Conservation (phyloP, 2,888 invertebrate genomes). For the Mythimna lalbum region DNA sequence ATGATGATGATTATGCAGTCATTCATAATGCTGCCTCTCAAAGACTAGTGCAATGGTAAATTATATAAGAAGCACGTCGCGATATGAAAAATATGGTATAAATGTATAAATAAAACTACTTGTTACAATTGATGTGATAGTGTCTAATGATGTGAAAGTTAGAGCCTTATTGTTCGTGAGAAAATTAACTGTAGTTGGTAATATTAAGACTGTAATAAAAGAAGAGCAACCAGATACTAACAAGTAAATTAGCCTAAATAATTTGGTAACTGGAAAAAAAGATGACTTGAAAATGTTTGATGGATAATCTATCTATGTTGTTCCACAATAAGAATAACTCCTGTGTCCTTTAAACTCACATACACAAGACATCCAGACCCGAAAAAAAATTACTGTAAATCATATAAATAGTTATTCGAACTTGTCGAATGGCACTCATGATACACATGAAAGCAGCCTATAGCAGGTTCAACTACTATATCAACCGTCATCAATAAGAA, state of each 20-base stretch:
- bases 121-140: background rate
- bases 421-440: too few relatives aligned
- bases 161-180: background rate
- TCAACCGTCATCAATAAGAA: background rate
- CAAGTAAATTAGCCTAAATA: background rate
- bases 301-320: too few relatives aligned
- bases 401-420: too few relatives aligned
- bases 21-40: too few relatives aligned
- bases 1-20: constrained; percentile 1
- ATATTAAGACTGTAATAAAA: background rate
- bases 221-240: background rate
- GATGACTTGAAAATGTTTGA: background rate
- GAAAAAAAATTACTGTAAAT: too few relatives aligned
- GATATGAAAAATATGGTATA: background rate
- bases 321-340: too few relatives aligned
- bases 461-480: too few relatives aligned
- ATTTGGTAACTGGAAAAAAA: background rate
- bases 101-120: constrained; percentile 10
- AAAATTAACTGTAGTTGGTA: background rate
- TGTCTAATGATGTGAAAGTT: background rate
- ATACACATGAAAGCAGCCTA: too few relatives aligned
- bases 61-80: constrained; percentile 25
- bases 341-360: too few relatives aligned
- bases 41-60: constrained; percentile 13
- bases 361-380: background rate